A percentile compares a stretch with the other conserved stretches of the same genome.
These are phyloP conservation scores for Cheilinus undulatus DNA, from an alignment of 2,113 vertebrate genomes.

Conservation along the genomic window DNA sequence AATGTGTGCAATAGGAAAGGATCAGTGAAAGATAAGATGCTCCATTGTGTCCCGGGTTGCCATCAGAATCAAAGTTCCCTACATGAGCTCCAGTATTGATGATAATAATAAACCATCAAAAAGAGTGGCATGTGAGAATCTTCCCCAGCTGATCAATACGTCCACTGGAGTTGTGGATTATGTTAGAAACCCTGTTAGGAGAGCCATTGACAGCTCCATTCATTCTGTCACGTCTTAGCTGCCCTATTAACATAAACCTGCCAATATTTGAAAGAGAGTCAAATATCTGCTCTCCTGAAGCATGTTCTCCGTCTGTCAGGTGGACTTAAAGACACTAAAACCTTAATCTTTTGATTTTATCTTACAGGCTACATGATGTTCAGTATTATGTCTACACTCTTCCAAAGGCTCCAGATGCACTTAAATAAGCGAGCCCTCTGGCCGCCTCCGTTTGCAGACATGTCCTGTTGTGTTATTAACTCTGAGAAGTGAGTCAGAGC, in stretches of 20 bases:
- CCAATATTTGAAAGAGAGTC: background rate
- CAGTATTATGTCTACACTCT: no score
- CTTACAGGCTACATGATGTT: background rate
- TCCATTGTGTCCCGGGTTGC: no score
- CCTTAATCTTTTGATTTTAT: background rate
- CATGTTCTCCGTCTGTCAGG: background rate
- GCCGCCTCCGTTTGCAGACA: background rate
- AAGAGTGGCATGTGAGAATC: conserved; percentile 20
- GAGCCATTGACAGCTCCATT: conserved; percentile 12
- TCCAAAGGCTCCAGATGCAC: background rate
- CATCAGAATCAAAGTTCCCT: no score
- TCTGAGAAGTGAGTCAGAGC: background rate
- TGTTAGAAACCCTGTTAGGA: conserved; percentile 17
- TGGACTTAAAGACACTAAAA: no score
- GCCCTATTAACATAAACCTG: conserved; percentile 14
- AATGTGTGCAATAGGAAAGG: no score
- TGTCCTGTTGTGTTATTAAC: conserved; percentile 28
- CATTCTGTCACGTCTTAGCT: conserved; percentile 35
- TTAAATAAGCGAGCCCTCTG: conserved; percentile 5
- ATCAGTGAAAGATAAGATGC: no score
- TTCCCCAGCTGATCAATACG: conserved; percentile 28
- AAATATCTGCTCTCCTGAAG: background rate
- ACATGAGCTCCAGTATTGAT: background rate
- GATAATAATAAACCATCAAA: background rate
- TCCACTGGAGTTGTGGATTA: conserved; percentile 19